Conservation (phyloP, 53 echinoderm and acorn worm species). For the Paracentrotus lividus region DNA sequence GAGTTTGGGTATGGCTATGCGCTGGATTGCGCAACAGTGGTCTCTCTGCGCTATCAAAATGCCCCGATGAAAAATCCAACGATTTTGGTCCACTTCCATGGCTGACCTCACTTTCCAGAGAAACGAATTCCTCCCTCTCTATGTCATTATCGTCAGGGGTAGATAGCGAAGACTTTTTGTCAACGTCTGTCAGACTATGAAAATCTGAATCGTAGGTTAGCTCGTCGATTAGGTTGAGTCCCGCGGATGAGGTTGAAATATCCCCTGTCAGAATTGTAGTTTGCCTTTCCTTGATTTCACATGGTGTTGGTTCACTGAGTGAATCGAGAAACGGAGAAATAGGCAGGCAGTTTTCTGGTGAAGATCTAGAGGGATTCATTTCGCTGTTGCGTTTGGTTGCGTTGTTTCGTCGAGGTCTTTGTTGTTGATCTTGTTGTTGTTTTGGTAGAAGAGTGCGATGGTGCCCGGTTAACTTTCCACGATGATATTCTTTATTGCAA, state of each 20-base stretch:
- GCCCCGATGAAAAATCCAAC: conserved; percentile 56
- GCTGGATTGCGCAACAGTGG: conserved; percentile 59
- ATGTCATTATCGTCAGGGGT: conserved; percentile 51
- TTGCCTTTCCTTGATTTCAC: conserved; percentile 65
- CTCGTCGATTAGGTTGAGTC: conserved; percentile 41
- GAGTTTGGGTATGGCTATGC: conserved; percentile 24
- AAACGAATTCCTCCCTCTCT: conserved; percentile 37
- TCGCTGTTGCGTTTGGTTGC: not conserved
- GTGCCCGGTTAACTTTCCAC: conserved; percentile 87
- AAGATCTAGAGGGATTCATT: conserved; percentile 41
- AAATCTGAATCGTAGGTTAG: conserved; percentile 21
- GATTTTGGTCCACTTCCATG: not conserved
- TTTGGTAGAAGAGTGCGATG: conserved; percentile 81
- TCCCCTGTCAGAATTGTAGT: conserved; percentile 48
- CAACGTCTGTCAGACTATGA: conserved; percentile 20
- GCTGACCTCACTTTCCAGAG: conserved; percentile 13
- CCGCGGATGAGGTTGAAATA: conserved; percentile 18
- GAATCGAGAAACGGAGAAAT: conserved; percentile 56
- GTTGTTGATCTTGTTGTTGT: conserved; percentile 37
- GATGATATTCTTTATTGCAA: conserved; percentile 87
- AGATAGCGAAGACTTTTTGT: conserved; percentile 45
- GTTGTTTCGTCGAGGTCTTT: not conserved
- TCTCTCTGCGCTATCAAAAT: conserved; percentile 37
- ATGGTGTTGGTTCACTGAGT: conserved; percentile 54
- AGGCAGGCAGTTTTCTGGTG: conserved; percentile 59